These are phyloP conservation scores for Lamellibrachia luymesi DNA, from an alignment of 1,140 invertebrate genomes.

Conservation along the genomic window DNA sequence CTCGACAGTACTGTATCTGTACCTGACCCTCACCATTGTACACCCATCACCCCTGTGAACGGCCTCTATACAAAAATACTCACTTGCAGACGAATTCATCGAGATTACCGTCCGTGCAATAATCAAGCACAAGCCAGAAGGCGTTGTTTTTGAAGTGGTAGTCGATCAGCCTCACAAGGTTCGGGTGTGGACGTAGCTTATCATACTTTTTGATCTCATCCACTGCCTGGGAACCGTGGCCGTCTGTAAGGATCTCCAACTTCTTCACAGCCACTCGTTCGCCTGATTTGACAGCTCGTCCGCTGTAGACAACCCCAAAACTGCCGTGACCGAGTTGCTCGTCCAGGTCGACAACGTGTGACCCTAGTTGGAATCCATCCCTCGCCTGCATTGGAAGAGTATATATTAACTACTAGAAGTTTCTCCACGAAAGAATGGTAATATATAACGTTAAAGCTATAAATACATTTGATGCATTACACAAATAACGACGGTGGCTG, in stretches of 20 bases:
- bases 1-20: no score
- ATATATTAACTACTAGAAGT: neutral
- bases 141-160: slow-evolving; percentile 13
- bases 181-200: neutral
- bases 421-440: neutral
- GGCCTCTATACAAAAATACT: no score
- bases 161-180: slow-evolving; percentile 11
- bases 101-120: slow-evolving; percentile 6
- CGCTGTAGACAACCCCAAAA: slow-evolving; percentile 6
- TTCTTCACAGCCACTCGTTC: slow-evolving; percentile 7
- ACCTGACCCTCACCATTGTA: no score
- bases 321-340: neutral
- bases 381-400: neutral
- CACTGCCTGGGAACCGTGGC: neutral
- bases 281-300: neutral
- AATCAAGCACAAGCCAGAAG: slow-evolving; percentile 7
- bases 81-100: neutral
- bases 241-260: neutral
- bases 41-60: no score
- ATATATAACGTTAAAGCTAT: neutral
- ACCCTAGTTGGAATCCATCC: neutral
- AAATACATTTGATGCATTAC: neutral
- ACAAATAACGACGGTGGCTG: no score
- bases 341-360: neutral
- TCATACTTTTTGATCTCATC: slow-evolving; percentile 11